These are phyloP conservation scores for Orbicella faveolata DNA, from an alignment of 64 coral and sea anemone genomes.

Conservation along the genomic window DNA sequence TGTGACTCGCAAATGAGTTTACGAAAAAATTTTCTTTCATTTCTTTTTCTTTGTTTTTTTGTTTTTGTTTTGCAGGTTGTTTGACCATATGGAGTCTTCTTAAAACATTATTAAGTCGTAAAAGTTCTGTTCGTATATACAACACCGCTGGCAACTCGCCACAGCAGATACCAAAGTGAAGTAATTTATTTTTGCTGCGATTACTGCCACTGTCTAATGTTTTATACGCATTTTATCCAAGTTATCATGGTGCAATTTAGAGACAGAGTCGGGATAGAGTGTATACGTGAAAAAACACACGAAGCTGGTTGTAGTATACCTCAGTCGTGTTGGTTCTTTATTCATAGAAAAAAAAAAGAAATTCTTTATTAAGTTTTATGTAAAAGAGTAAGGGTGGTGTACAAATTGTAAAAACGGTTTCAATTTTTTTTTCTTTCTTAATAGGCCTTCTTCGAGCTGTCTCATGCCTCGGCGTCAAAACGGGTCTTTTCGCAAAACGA, in stretches of 20 bases:
- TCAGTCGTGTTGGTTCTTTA: too few species aligned
- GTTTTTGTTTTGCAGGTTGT: background rate
- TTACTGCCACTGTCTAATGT: conserved; percentile 5
- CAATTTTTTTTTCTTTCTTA: too few species aligned
- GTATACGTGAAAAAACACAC: too few species aligned
- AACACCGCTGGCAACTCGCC: background rate
- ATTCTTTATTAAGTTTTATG: too few species aligned
- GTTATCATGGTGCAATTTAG: background rate
- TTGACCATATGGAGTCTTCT: background rate
- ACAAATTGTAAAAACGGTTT: too few species aligned
- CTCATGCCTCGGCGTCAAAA: too few species aligned
- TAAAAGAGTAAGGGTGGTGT: too few species aligned
- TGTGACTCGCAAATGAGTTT: too few species aligned
- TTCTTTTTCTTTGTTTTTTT: background rate
- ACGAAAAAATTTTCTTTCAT: too few species aligned
- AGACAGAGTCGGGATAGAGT: background rate
- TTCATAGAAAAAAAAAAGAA: too few species aligned
- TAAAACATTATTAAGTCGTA: background rate
- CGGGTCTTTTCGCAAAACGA: too few species aligned
- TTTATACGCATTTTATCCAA: conserved; percentile 11
- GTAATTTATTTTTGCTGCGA: conserved; percentile 45
- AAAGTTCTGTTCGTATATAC: background rate
- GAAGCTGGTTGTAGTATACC: background rate
- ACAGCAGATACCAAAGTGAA: conserved; percentile 4
- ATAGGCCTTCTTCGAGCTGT: too few species aligned